phyloP scores from a whole-genome alignment of 2,888 invertebrate species.

The Standfussiana lucernea region DNA sequence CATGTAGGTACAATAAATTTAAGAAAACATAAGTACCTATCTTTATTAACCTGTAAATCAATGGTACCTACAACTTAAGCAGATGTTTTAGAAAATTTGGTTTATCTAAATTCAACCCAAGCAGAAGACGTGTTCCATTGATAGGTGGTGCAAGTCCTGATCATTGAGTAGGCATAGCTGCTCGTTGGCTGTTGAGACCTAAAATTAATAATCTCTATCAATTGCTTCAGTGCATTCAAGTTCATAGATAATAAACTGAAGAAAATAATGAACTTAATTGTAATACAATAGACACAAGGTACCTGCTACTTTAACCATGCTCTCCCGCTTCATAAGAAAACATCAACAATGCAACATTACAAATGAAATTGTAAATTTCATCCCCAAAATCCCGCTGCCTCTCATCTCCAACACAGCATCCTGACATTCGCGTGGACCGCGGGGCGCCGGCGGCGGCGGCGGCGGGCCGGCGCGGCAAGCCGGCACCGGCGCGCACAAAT shows the following conservation, averaged over 20 bases:
- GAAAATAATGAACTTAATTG: background rate
- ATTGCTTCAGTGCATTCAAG: background rate
- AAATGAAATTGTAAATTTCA: background rate
- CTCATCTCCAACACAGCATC: constrained; percentile 28
- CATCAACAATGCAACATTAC: background rate
- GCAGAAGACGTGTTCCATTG: background rate
- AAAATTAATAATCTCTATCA: background rate
- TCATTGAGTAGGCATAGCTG: background rate
- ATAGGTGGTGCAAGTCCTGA: background rate
- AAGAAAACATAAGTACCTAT: background rate
- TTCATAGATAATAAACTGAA: background rate
- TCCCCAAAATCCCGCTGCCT: constrained; percentile 34
- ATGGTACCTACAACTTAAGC: background rate
- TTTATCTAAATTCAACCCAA: background rate
- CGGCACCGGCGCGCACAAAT: constrained; percentile 78
- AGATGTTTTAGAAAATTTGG: background rate
- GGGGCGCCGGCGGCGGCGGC: constrained; percentile 74
- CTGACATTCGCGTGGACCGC: constrained; percentile 71
- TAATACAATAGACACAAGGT: background rate
- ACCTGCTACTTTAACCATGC: background rate
- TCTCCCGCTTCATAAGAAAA: no score
- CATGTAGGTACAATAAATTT: background rate
- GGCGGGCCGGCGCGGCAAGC: constrained; percentile 70
- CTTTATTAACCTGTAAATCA: no score
- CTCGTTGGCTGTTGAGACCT: background rate